A percentile compares a stretch with the other conserved stretches of the same genome.
phyloP scores from a whole-genome alignment of 2,888 invertebrate species.

The Bhutanitis thaidina region DNA sequence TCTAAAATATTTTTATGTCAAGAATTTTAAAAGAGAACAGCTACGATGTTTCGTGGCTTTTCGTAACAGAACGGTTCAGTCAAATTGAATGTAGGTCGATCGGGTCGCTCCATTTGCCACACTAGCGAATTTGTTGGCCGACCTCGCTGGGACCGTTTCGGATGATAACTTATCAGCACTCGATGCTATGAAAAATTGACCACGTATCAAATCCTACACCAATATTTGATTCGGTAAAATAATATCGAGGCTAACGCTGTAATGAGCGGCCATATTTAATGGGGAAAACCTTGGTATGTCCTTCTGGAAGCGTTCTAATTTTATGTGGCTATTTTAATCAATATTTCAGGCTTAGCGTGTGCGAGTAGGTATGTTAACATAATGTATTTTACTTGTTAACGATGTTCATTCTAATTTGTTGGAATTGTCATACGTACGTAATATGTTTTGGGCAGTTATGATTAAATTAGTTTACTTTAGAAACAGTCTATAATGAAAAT shows the following conservation, averaged over 20 bases:
- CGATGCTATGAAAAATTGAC: conserved; percentile 36
- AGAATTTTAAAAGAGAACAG: conserved; percentile 50
- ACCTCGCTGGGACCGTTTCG: conserved; percentile 63
- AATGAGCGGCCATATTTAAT: conserved; percentile 14
- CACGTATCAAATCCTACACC: conserved; percentile 24
- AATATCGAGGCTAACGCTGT: conserved; percentile 11
- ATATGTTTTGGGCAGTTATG: too few species aligned
- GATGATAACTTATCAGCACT: conserved; percentile 65
- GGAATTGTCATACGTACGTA: conserved; percentile 8
- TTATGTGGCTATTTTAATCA: conserved; percentile 10
- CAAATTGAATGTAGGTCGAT: conserved; percentile 69
- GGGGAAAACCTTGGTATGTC: conserved; percentile 16
- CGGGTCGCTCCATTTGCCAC: conserved; percentile 72
- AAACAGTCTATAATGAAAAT: too few species aligned
- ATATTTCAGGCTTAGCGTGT: conserved; percentile 4
- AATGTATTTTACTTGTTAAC: background rate
- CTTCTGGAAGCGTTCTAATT: conserved; percentile 14
- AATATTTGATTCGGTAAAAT: conserved; percentile 12
- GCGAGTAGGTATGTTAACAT: background rate
- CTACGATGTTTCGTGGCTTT: conserved; percentile 66
- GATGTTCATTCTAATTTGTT: background rate
- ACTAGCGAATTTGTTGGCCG: conserved; percentile 71
- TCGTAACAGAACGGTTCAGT: conserved; percentile 66
- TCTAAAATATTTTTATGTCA: conserved; percentile 34
- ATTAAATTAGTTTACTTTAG: too few species aligned